Evolutionary conservation across 1,140 invertebrate genomes (phyloP), one percentile per base, ranked within the genome.

Genomic region (Octopus sinensis): DNA sequence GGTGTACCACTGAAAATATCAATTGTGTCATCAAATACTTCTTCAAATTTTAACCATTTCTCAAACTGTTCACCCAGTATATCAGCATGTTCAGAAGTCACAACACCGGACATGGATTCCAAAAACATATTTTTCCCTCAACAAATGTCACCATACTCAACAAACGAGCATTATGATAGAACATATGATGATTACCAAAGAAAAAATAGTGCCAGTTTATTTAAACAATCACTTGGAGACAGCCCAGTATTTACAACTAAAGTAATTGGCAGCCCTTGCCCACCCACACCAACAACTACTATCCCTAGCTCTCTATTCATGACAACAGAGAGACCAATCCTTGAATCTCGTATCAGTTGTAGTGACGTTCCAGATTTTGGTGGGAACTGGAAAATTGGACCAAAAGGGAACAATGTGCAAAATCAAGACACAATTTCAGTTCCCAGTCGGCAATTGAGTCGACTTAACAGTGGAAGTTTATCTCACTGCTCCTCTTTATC

Each of bases 1-100:
- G 88, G 87, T 6, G 87, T 88, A 73, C 87, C 87, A 9, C 53
- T 89, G 12, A 71, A 87, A 54, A 86, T 87, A 6, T 88, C 88
- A 17, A 84, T 86, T 0, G 84, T 89, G n/a, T 84, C 85, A 10
- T 84, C 84, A 4, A 77, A 53, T 77, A 43, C 30, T 43, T 43
- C 30, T 43, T 43, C 30, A 3, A 43, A 43, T 43, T 43, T 43
- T 43, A 43, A 43, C 30, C 30, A 43, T 43, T 43, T 43, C 30
- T 43, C 30, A 43, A 43, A 43, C 30, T 43, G 30, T 43, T 43
- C 30, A 43, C 30, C 30, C 30, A 43, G 30, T 43, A 43, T 43
- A 43, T 43, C 30, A 43, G 30, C 30, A 3, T 43, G 30, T 43
- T 43, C 30, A 43, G 30, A 43, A 43, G 30, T 43, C 30, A 43